phyloP scores from a whole-genome alignment of 1,140 invertebrate species.

The Eurytemora carolleeae region DNA sequence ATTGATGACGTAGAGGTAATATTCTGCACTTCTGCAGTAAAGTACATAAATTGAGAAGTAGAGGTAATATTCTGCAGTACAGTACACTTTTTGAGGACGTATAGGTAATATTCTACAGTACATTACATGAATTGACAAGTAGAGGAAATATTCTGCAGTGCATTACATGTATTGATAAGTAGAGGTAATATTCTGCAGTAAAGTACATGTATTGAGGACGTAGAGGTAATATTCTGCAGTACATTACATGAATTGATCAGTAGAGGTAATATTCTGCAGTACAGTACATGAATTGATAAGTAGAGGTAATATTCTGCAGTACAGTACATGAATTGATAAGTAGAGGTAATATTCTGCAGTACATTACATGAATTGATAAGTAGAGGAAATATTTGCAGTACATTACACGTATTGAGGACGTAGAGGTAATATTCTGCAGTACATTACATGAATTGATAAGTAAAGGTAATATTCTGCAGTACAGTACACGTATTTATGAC shows the following conservation, averaged over 20 bases:
- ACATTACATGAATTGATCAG: neutral
- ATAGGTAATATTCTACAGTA: neutral
- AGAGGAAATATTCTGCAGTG: too few relatives aligned
- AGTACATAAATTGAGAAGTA: neutral
- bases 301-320: neutral
- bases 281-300: neutral
- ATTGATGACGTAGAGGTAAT: constrained; percentile 97
- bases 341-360: too few relatives aligned
- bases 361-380: too few relatives aligned
- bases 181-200: too few relatives aligned
- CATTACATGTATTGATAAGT: too few relatives aligned
- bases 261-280: too few relatives aligned
- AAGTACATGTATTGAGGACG: constrained; percentile 93
- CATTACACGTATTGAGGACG: constrained; percentile 93
- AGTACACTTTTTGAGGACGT: neutral
- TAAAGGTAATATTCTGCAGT: too few relatives aligned
- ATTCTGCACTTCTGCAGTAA: constrained; percentile 73
- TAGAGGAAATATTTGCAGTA: too few relatives aligned
- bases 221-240: constrained; percentile 70
- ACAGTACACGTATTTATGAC: neutral
- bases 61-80: too few relatives aligned
- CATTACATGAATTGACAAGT: too few relatives aligned
- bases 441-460: neutral
- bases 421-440: constrained; percentile 70
- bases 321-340: too few relatives aligned